Conservation (phyloP, 2,888 invertebrate genomes). For the Lordiphosa fenestrarum region DNA sequence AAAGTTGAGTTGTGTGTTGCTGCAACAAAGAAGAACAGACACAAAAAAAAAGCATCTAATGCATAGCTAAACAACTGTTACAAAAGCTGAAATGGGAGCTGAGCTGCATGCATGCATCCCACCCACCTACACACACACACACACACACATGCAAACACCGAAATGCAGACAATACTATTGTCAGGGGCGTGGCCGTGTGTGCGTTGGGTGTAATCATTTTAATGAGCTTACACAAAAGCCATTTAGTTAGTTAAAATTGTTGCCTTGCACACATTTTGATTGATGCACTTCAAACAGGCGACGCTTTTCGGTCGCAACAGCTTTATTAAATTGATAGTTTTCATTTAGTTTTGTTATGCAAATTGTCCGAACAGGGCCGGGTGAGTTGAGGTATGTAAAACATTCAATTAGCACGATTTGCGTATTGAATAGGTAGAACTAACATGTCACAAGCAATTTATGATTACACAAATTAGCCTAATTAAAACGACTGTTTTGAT, state of each 20-base stretch:
- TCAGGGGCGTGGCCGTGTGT: slow-evolving; percentile 37
- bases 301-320: not conserved
- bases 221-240: slow-evolving; percentile 68
- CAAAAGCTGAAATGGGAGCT: slow-evolving; percentile 36
- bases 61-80: slow-evolving; percentile 61
- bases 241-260: slow-evolving; percentile 37
- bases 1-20: slow-evolving; percentile 28
- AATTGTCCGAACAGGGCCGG: slow-evolving; percentile 3
- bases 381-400: not conserved
- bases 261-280: slow-evolving; percentile 37
- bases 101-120: slow-evolving; percentile 28
- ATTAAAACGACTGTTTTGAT: slow-evolving; percentile 3
- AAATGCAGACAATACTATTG: slow-evolving; percentile 45
- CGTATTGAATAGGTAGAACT: slow-evolving; percentile 26
- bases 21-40: slow-evolving; percentile 20
- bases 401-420: slow-evolving; percentile 22
- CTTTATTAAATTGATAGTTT: slow-evolving; percentile 20
- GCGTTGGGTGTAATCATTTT: slow-evolving; percentile 59
- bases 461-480: slow-evolving; percentile 33
- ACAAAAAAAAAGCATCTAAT: slow-evolving; percentile 48
- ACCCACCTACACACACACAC: slow-evolving; percentile 39
- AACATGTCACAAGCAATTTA: slow-evolving; percentile 11
- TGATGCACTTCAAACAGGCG: slow-evolving; percentile 42
- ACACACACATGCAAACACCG: slow-evolving; percentile 43
- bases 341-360: slow-evolving; percentile 23